A percentile compares a stretch with the other conserved stretches of the same genome.
Conservation (phyloP, 2,113 vertebrate genomes). For the Pycnonotus jocosus region DNA sequence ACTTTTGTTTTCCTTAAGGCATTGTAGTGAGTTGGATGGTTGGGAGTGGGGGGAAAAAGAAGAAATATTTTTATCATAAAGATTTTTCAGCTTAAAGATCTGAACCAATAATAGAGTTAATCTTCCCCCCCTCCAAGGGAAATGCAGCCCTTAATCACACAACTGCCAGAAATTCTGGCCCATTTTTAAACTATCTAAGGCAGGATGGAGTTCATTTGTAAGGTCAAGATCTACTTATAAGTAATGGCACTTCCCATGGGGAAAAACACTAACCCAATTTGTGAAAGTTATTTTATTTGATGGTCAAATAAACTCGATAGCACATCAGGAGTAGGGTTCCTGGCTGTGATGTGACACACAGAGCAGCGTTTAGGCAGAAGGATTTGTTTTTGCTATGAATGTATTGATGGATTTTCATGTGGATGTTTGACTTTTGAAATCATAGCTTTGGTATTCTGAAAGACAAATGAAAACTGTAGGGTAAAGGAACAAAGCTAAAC, state of each 20-base stretch:
- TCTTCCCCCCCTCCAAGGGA: neutral
- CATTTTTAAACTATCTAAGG: neutral
- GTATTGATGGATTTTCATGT: neutral
- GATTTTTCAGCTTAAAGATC: neutral
- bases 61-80: neutral
- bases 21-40: neutral
- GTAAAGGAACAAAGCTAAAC: neutral
- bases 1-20: neutral
- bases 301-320: neutral
- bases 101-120: neutral
- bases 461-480: neutral
- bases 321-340: neutral
- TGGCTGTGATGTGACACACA: neutral
- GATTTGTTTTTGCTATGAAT: neutral
- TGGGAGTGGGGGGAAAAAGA: accelerated
- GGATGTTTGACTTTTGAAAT: neutral
- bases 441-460: neutral
- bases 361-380: neutral
- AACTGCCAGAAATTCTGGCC: neutral
- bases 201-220: constrained; percentile 3
- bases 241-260: neutral
- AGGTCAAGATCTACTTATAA: neutral
- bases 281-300: constrained; percentile 25
- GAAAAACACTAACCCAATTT: constrained; percentile 27
- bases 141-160: neutral